These are phyloP conservation scores for Arenicola marina DNA, from an alignment of 2,888 invertebrate genomes.

Conservation along the genomic window DNA sequence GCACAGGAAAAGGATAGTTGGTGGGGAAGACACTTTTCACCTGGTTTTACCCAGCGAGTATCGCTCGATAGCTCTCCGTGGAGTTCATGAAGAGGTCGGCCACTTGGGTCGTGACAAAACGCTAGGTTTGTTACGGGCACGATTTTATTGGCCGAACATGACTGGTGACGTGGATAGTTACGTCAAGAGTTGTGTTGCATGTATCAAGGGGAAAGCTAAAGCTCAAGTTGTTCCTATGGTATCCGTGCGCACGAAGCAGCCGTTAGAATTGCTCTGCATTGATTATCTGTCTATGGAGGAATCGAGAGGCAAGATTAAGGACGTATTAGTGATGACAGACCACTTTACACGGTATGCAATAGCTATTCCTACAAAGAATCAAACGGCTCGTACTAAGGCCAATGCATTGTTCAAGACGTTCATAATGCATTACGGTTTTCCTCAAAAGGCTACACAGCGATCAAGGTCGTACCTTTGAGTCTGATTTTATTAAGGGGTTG, in stretches of 20 bases:
- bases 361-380: not conserved
- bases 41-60: not conserved
- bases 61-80: not conserved
- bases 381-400: not conserved
- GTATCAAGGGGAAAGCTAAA: not conserved
- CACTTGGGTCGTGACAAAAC: not conserved
- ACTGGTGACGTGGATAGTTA: not conserved
- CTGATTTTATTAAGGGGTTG: not conserved
- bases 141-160: not conserved
- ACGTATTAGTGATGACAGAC: too few relatives aligned
- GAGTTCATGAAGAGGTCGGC: not conserved
- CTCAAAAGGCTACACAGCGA: not conserved
- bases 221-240: not conserved
- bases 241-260: not conserved
- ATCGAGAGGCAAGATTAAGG: not conserved
- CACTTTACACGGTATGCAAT: not conserved
- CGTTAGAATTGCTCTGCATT: not conserved
- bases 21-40: not conserved
- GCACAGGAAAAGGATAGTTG: not conserved
- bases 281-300: not conserved
- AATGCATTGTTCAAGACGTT: not conserved
- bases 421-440: not conserved
- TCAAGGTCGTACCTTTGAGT: not conserved
- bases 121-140: not conserved
- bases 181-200: not conserved